phyloP scores from a whole-genome alignment of 2,113 vertebrate species.

The Myrmophylax atrothorax region DNA sequence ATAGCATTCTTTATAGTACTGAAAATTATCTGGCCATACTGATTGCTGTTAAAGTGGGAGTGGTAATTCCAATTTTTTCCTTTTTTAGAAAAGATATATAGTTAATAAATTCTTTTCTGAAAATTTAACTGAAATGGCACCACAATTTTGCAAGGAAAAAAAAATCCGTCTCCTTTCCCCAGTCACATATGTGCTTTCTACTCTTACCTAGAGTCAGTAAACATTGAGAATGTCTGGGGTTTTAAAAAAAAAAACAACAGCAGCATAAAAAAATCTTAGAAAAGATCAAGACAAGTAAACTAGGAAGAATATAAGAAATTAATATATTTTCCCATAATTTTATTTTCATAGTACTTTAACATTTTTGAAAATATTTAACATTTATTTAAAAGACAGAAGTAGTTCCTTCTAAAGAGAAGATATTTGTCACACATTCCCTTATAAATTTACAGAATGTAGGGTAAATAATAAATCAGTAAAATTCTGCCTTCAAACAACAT shows the following conservation, averaged over 20 bases:
- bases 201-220: neutral
- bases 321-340: neutral
- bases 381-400: neutral
- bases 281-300: neutral
- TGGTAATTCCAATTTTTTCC: fast-evolving
- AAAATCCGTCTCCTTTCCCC: neutral
- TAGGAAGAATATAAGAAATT: neutral
- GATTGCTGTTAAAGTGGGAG: neutral
- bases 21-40: neutral
- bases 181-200: neutral
- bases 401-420: neutral
- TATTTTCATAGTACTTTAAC: neutral
- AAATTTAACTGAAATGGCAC: neutral
- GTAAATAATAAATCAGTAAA: neutral
- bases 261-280: neutral
- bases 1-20: neutral
- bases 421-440: neutral
- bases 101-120: neutral
- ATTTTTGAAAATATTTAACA: neutral
- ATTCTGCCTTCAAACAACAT: neutral
- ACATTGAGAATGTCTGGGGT: neutral
- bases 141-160: neutral
- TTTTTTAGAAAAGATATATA: neutral
- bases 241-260: neutral
- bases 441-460: neutral